A percentile compares a stretch with the other conserved stretches of the same genome.
These are phyloP conservation scores for Cremastobaeus sp. DNA, from an alignment of 2,888 invertebrate species.

Conservation along the genomic window DNA sequence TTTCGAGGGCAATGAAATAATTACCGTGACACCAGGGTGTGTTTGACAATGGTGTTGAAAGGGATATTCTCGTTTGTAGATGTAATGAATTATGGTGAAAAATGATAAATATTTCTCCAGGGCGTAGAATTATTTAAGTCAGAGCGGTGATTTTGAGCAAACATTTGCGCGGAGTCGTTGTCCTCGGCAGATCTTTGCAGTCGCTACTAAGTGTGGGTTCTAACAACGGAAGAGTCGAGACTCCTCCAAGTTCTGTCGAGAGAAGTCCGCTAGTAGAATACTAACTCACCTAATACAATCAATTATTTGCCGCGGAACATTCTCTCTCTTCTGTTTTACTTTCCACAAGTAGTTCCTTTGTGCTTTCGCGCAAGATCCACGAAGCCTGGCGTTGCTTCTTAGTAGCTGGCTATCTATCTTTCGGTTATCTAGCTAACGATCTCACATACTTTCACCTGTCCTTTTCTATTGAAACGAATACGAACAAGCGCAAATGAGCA, in stretches of 20 bases:
- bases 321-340: conserved; percentile 71
- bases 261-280: conserved; percentile 74
- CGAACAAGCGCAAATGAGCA: conserved; percentile 44
- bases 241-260: conserved; percentile 54
- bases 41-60: too few relatives aligned
- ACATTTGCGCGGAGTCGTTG: conserved; percentile 70
- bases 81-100: conserved; percentile 17
- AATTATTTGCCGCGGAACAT: conserved; percentile 75
- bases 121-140: conserved; percentile 37
- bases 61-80: too few relatives aligned
- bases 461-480: conserved; percentile 27
- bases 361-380: conserved; percentile 33
- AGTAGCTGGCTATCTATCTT: conserved; percentile 47
- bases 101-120: conserved; percentile 30
- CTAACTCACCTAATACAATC: conserved; percentile 77
- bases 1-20: too few relatives aligned
- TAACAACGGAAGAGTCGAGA: conserved; percentile 38
- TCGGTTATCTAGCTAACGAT: conserved; percentile 50
- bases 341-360: conserved; percentile 59
- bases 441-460: conserved; percentile 37
- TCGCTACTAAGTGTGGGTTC: conserved; percentile 38
- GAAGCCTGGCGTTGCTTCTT: conserved; percentile 32
- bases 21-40: too few relatives aligned
- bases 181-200: conserved; percentile 39
- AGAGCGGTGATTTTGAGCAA: conserved; percentile 71